Base-by-base conservation (phyloP, 2,797 vertebrate genomes). In the Enoplosus armatus region DNA sequence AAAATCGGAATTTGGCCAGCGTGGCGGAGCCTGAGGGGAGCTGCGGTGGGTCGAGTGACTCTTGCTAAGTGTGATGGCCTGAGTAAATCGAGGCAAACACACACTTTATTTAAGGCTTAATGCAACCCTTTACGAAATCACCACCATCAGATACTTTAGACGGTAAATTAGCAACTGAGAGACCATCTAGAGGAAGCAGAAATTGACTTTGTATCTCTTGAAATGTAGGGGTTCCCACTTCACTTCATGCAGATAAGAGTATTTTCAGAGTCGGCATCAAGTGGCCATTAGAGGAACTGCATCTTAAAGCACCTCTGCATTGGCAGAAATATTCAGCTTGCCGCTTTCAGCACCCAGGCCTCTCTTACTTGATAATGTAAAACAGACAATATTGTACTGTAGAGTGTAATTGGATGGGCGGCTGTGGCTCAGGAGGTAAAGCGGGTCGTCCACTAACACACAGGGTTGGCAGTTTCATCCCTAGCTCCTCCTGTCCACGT, bases 1-100 rank as follows among this genome's bases (percentile, higher is more conserved):
- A 60, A 71, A 83, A 75, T 82, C 35, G 35, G 56, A 80, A 85
- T 85, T 75, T 80, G 71, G 65, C 67, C 70, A 66, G 66, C 33
- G 45, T 65, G 60, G 60, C 63, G 56, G 41, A 79, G 66, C 53
- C 79, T 41, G 61, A 70, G 69, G 74, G 62, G 37, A 77, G 47
- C 58, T 37, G 35, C 29, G 10, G 29, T 77, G 48, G 75, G 64
- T 72, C 7, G 14, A 75, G 39, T 61, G 53, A 71, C 37, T 61
- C 39, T 64, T 80, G 72, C 54, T 62, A 55, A 76, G 35, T 62
- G 56, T 10, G 29, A 70, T 75, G 48, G 51, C 27, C 45, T 45
- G 26, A 64, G 29, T 65, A 72, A 72, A 64, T 72, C 24, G 83
- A 73, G 39, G 50, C 6, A 75, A 77, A 79, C n/a, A 70, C 45